Base-by-base conservation (phyloP, 2,797 vertebrate genomes). In the Emydoidea blandingii region DNA sequence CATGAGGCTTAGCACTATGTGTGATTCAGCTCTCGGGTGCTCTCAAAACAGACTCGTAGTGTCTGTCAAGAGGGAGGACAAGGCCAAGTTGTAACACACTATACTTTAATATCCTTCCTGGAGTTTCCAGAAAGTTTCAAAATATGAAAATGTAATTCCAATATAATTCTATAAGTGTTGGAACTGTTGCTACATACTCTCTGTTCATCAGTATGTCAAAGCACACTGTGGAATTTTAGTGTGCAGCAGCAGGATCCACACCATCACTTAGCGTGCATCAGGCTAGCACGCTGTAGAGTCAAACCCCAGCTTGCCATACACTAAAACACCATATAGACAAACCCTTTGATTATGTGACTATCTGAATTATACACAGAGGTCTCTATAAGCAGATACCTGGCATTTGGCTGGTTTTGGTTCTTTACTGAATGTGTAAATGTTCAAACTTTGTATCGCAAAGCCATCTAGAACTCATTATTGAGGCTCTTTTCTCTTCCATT, bases 371-470 rank as follows among this genome's bases (percentile, higher is more conserved):
- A 29, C 50, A 50, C 50, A 50, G 50, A 50, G 50, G 14, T 7
- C 10, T 82, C 23, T 74, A 21, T 57, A 34, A 85, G 68, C 44
- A 81, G 87, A 93, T 81, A 10, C 14, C 5, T 74, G 52, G 37
- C 8, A 34, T 1, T 2, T 19, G 29, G 34, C 57, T 44, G 53
- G 82, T 89, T 91, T 47, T 14, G 34, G 1, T 31, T 85, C 57
- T 79, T 50, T 68, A 9, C 3, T 54, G 62, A 68, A 53, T 54
- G 5, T 53, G 1, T 27, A 57, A 68, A 10, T 31, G 10, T 80
- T 94, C 80, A 56, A 93, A 83, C 47, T 87, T 49, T 83, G 41
- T 88, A 50, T 56, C 91, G 52, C n/a, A 72, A 82, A 90, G 29
- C 10, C 44, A 88, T 92, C 37, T 44, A 8, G 4, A 80, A 34